phyloP scores from a whole-genome alignment of 2,797 vertebrate genomes.

The Channa striata region DNA sequence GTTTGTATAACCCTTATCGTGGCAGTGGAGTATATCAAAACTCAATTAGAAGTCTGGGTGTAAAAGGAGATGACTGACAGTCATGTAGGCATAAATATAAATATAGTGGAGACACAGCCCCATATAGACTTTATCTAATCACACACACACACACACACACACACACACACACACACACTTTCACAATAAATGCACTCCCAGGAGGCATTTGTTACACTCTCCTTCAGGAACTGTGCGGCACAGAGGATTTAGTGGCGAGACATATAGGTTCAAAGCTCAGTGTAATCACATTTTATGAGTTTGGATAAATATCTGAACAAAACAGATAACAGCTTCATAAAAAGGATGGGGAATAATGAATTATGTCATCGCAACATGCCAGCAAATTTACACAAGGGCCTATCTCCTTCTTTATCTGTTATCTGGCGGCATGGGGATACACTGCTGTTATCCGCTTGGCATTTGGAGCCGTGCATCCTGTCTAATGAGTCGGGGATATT shows the following conservation, averaged over 20 bases:
- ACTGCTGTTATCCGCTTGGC: slow-evolving; percentile 58
- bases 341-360: slow-evolving; percentile 71
- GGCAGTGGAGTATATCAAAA: slow-evolving; percentile 34
- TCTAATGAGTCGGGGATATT: slow-evolving; percentile 71
- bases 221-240: slow-evolving; percentile 15
- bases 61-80: slow-evolving; percentile 45
- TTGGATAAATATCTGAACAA: slow-evolving; percentile 69
- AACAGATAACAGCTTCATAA: slow-evolving; percentile 70
- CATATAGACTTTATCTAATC: slow-evolving; percentile 16
- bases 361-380: slow-evolving; percentile 70
- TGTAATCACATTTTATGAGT: slow-evolving; percentile 72
- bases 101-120: slow-evolving; percentile 6
- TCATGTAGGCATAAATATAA: slow-evolving; percentile 12
- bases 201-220: slow-evolving; percentile 30
- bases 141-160: slow-evolving; percentile 1
- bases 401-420: slow-evolving; percentile 65
- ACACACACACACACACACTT: not conserved
- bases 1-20: slow-evolving; percentile 34
- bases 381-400: slow-evolving; percentile 63
- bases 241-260: slow-evolving; percentile 60
- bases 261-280: slow-evolving; percentile 68
- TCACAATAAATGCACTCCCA: slow-evolving; percentile 6
- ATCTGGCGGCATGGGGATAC: slow-evolving; percentile 48
- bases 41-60: slow-evolving; percentile 42
- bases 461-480: slow-evolving; percentile 56